These are phyloP conservation scores for Drosophila saltans DNA, from an alignment of 1,140 invertebrate species.

Conservation along the genomic window DNA sequence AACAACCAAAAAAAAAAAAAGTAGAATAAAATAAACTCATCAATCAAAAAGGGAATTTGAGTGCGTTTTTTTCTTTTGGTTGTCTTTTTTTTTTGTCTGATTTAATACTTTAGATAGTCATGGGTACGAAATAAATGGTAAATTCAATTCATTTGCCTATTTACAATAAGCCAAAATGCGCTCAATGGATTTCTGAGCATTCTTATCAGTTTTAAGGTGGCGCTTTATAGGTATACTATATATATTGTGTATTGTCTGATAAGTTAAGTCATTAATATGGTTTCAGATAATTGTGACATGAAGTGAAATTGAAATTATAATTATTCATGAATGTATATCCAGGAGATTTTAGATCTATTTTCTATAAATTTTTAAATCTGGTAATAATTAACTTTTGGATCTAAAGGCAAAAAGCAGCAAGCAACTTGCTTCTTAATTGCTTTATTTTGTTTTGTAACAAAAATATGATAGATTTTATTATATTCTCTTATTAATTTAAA, in stretches of 20 bases:
- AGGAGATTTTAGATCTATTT: too few species aligned
- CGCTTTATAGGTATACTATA: not conserved
- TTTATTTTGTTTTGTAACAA: too few species aligned
- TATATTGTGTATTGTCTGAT: constrained; percentile 2
- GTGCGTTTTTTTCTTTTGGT: not conserved
- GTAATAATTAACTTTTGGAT: too few species aligned
- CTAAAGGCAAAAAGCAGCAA: too few species aligned
- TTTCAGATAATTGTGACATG: not conserved
- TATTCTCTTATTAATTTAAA: too few species aligned
- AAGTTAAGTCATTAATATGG: not conserved
- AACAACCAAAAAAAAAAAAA: constrained; percentile 23
- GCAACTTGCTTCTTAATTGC: too few species aligned
- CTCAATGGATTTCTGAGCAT: constrained; percentile 49
- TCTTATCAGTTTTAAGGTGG: constrained; percentile 23
- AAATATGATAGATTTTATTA: too few species aligned
- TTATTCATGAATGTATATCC: too few species aligned
- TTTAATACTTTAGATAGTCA: constrained; percentile 42
- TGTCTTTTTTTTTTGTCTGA: not conserved
- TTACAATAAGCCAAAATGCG: constrained; percentile 49
- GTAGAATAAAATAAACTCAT: constrained; percentile 37
- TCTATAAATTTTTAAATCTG: too few species aligned
- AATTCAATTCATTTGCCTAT: constrained; percentile 43
- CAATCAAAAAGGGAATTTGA: constrained; percentile 48
- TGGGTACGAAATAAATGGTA: constrained; percentile 45
- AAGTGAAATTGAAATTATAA: not conserved